Conservation (phyloP, 2,888 invertebrate genomes). For the Lingula anatina region DNA sequence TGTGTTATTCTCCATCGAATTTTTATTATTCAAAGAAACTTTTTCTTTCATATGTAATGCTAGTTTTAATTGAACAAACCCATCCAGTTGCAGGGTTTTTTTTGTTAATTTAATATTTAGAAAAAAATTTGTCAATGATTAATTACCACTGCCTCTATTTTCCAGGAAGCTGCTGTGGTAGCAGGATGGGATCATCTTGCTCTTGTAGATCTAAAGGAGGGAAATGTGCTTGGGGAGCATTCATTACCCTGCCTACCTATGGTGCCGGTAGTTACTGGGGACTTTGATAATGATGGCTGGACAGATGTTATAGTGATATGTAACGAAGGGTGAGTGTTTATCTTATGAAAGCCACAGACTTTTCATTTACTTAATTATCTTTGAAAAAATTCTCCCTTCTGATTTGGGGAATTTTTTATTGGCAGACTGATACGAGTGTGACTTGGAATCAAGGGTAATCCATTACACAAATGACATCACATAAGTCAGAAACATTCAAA, state of each 20-base stretch:
- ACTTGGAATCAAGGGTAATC: too few species aligned
- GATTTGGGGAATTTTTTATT: too few species aligned
- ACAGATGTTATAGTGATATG: slow-evolving; percentile 43
- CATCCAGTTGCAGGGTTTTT: background rate
- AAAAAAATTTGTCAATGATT: too few species aligned
- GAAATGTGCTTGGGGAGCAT: slow-evolving; percentile 36
- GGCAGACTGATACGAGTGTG: too few species aligned
- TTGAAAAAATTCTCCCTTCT: background rate
- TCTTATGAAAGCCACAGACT: too few species aligned
- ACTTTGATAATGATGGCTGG: slow-evolving; percentile 45
- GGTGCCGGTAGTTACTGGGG: slow-evolving; percentile 35
- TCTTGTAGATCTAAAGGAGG: slow-evolving; percentile 37
- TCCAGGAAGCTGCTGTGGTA: slow-evolving; percentile 28
- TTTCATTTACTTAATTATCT: background rate
- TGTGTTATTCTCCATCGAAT: too few species aligned
- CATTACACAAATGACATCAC: too few species aligned
- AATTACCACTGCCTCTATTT: too few species aligned
- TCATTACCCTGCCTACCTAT: slow-evolving; percentile 41
- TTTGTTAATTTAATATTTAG: background rate
- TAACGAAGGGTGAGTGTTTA: slow-evolving; percentile 39
- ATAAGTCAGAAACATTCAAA: too few species aligned
- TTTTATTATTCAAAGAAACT: too few species aligned
- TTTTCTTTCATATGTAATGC: too few species aligned
- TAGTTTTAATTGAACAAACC: too few species aligned
- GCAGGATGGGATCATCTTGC: slow-evolving; percentile 33